phyloP scores from a whole-genome alignment of 2,888 invertebrate species.

The Heliconius charithonia region DNA sequence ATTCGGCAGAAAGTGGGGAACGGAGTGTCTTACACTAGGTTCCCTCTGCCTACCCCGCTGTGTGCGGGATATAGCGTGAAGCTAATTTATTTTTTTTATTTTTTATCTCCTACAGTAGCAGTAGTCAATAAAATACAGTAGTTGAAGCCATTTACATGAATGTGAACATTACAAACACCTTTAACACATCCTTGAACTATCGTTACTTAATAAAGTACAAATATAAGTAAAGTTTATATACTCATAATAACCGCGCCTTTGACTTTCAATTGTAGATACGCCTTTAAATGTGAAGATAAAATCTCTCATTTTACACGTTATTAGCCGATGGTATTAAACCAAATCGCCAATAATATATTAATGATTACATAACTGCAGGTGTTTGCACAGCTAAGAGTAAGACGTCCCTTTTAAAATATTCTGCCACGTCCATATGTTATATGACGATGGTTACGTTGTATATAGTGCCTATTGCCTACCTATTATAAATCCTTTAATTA shows the following conservation, averaged over 20 bases:
- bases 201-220: not conserved
- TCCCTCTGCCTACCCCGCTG: too few relatives aligned
- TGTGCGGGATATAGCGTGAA: too few relatives aligned
- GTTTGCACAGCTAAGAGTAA: not conserved
- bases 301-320: slow-evolving; percentile 48
- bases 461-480: not conserved
- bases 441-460: too few relatives aligned
- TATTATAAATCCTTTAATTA: slow-evolving; percentile 3
- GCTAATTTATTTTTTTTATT: too few relatives aligned
- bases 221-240: not conserved
- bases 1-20: too few relatives aligned
- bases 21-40: too few relatives aligned
- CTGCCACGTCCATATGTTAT: not conserved
- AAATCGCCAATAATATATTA: slow-evolving; percentile 21
- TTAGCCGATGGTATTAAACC: slow-evolving; percentile 37
- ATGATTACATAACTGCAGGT: slow-evolving; percentile 24
- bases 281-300: slow-evolving; percentile 30
- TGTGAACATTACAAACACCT: not conserved
- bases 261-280: slow-evolving; percentile 33
- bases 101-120: too few relatives aligned
- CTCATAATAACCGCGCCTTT: not conserved
- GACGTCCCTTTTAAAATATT: slow-evolving; percentile 13
- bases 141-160: not conserved
- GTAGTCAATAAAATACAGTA: not conserved
- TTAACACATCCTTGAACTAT: not conserved